Conservation (phyloP, 1,140 invertebrate genomes). For the Euwallacea similis region DNA sequence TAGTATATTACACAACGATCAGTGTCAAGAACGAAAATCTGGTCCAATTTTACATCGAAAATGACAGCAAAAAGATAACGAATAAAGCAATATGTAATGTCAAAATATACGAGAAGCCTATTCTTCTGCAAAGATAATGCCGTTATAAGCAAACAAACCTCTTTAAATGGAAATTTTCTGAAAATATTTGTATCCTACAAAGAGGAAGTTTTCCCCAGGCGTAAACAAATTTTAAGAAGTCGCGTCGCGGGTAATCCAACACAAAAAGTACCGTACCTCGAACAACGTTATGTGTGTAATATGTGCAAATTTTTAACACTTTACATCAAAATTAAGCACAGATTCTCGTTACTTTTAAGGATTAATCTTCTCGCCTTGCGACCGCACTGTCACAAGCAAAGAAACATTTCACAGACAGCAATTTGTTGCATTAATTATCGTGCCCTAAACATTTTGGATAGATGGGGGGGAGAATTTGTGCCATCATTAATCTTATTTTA, state of each 20-base stretch:
- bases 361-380: neutral
- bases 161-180: constrained; percentile 16
- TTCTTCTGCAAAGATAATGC: neutral
- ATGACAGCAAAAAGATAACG: no score
- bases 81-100: neutral
- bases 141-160: constrained; percentile 1
- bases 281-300: no score
- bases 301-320: no score
- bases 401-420: neutral
- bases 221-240: neutral
- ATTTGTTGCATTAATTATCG: constrained; percentile 1
- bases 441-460: neutral
- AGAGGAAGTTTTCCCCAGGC: neutral
- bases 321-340: no score
- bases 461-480: neutral
- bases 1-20: no score
- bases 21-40: no score
- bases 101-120: neutral
- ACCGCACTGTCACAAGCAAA: neutral
- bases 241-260: neutral
- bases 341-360: neutral
- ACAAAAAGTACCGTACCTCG: no score
- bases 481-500: constrained; percentile 3
- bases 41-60: no score
- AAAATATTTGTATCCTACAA: constrained; percentile 2